Base-by-base conservation (phyloP, 2,113 vertebrate genomes). In the Neomonachus schauinslandi region DNA sequence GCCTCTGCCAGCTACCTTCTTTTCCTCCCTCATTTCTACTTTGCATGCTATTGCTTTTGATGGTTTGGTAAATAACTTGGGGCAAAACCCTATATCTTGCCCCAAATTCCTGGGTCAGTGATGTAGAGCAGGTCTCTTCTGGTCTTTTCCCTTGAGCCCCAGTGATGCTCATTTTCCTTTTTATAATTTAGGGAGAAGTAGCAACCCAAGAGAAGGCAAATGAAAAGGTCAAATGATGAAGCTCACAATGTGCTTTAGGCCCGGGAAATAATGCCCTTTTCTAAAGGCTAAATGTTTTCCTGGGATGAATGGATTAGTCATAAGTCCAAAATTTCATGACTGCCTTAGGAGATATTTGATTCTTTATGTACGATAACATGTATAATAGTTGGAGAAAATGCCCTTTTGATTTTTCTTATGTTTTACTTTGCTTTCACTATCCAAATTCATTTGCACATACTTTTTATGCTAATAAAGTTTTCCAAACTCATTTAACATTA, bases 241-340 rank as follows among this genome's bases (percentile, higher is more conserved):
- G 82, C 53, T 97, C 3, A 3, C 42, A 61, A 1, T 77, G 57
- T 92, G 51, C 83, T 85, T 79, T 88, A 92, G 76, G 46, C 65
- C n/a, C 51, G 76, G 84, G 80, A 95, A 55, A 88, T 51, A 93
- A 42, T 95, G 57, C 46, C 94, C 71, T 97, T 97, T 97, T 89
- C 84, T 82, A 97, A 96, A 94, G 91, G 94, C 91, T 97, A 92
- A 96, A 42, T 88, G 22, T 93, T 97, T 97, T 94, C 84, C 95
- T 80, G 90, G 81, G 74, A 67, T 92, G 76, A 94, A 74, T 84
- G 55, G 4, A 63, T 85, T 71, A 77, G 22, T 91, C 65, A 14
- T 51, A 65, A 95, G 51, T 65, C 81, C 36, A 91, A n/a, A 81
- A 91, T 90, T 90, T 81, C 79, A 59, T 28, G 36, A 77, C 80